Percentiles rank a stretch among this genome's conserved stretches.
These are phyloP conservation scores for Molossus alvarezi DNA, from an alignment of 2,797 vertebrate genomes.

Conservation along the genomic window DNA sequence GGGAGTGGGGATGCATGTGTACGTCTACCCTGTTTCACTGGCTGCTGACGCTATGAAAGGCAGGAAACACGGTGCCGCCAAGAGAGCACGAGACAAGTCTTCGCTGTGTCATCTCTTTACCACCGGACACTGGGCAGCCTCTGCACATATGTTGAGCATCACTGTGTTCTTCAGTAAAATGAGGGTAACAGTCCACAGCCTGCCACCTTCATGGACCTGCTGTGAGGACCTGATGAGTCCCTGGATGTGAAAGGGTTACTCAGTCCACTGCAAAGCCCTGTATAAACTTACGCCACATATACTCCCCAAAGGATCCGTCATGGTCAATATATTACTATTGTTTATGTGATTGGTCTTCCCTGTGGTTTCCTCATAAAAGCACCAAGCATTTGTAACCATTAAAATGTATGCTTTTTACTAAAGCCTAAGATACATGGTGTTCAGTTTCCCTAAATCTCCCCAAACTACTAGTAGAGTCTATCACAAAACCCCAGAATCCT, in stretches of 20 bases:
- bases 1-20: not conserved
- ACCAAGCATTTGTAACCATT: conserved; percentile 58
- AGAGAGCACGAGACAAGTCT: not conserved
- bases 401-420: conserved; percentile 64
- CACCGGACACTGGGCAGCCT: not conserved
- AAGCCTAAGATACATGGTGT: conserved; percentile 43
- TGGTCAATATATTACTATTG: conserved; percentile 74
- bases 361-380: conserved; percentile 75
- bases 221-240: conserved; percentile 21
- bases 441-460: conserved; percentile 11
- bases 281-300: conserved; percentile 21
- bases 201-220: not conserved
- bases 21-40: not conserved
- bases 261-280: conserved; percentile 24
- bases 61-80: not conserved
- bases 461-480: not conserved
- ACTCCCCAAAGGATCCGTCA: conserved; percentile 58
- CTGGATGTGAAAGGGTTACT: not conserved
- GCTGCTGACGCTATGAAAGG: not conserved
- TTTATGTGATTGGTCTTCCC: conserved; percentile 70
- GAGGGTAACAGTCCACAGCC: not conserved
- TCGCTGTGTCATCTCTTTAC: not conserved
- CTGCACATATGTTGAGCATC: not conserved
- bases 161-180: conserved; percentile 18
- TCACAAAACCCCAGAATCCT: not conserved